phyloP scores from a whole-genome alignment of 2,888 invertebrate genomes.

The Erannis defoliaria region DNA sequence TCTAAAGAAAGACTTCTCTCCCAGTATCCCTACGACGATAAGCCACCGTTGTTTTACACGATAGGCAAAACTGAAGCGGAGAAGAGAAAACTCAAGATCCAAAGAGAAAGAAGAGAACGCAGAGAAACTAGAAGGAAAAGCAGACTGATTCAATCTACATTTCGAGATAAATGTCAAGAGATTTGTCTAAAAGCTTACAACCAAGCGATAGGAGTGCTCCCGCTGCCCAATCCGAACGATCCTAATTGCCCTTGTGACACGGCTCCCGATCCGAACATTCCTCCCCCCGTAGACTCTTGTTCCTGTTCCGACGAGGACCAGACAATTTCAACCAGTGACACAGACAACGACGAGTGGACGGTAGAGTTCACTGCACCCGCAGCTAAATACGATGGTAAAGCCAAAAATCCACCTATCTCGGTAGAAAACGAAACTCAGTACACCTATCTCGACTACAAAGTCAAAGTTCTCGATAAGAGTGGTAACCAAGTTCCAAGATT shows the following conservation, averaged over 20 bases:
- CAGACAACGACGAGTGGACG: slow-evolving; percentile 79
- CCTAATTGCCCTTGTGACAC: slow-evolving; percentile 76
- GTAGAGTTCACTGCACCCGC: slow-evolving; percentile 78
- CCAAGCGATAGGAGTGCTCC: slow-evolving; percentile 77
- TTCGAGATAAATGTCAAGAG: slow-evolving; percentile 79
- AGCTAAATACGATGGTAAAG: slow-evolving; percentile 72
- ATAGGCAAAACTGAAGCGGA: slow-evolving; percentile 79
- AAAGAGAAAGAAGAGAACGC: slow-evolving; percentile 73
- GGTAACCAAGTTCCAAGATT: slow-evolving; percentile 76
- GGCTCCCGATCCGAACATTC: slow-evolving; percentile 47
- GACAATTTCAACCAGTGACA: slow-evolving; percentile 71
- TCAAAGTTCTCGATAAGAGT: slow-evolving; percentile 72
- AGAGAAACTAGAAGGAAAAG: slow-evolving; percentile 77
- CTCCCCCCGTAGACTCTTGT: slow-evolving; percentile 73
- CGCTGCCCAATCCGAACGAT: slow-evolving; percentile 71
- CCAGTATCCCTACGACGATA: slow-evolving; percentile 81
- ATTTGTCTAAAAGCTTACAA: slow-evolving; percentile 82
- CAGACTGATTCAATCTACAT: slow-evolving; percentile 74
- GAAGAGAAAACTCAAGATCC: slow-evolving; percentile 66
- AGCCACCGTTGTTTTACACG: slow-evolving; percentile 72
- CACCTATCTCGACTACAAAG: slow-evolving; percentile 77
- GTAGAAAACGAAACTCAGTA: slow-evolving; percentile 68
- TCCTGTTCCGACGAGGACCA: slow-evolving; percentile 74
- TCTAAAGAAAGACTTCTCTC: slow-evolving; percentile 74
- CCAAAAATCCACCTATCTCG: slow-evolving; percentile 66